Base-by-base conservation (phyloP, 2,113 vertebrate genomes). In the Callorhinus ursinus region DNA sequence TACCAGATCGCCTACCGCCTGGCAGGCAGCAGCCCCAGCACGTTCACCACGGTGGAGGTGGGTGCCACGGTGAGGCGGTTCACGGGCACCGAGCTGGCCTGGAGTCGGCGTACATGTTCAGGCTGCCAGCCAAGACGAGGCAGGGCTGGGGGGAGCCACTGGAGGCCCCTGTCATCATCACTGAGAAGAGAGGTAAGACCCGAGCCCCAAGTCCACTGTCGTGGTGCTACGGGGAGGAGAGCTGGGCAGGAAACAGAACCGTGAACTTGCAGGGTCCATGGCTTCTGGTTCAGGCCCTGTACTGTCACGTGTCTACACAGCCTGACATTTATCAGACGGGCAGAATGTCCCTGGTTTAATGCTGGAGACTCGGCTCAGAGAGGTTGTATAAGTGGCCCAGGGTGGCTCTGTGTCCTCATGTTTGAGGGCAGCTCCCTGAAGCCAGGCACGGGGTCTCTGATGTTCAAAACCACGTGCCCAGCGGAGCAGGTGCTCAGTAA, bases 1-100 rank as follows among this genome's bases (percentile, higher is more conserved):
- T 99, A 99, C 98, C 99, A 99, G 98, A 99, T 99, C 0, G 99
- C 99, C 59, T 99, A 99, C 97, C 99, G 99, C 15, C 98, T 99
- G 96, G 99, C 99, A 98, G 99, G 99, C 97, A 99, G 99, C 96
- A 99, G 99, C 97, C 99, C 99, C 0, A 99, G 99, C 98, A 99
- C 99, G 31, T 99, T 99, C 99, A 99, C 99, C 87, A 99, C 99
- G 0, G 99, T 99, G 97, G 99, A 99, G 96, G 99, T 99, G 71
- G 99, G 99, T 13, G 99, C 99, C 74, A 99, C 99, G 0, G 99
- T 99, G 26, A 97, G 99, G 39, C 99, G 99, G 98, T 99, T 99
- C 98, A 99, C 99, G 0, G 99, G 99, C 72, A 99, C 99, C 0
- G 99, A 99, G 46, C 99, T 99, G 97, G 97, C 91, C 99, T 99